These are phyloP conservation scores for Metopolophium dirhodum DNA, from an alignment of 1,140 invertebrate species.

Conservation along the genomic window DNA sequence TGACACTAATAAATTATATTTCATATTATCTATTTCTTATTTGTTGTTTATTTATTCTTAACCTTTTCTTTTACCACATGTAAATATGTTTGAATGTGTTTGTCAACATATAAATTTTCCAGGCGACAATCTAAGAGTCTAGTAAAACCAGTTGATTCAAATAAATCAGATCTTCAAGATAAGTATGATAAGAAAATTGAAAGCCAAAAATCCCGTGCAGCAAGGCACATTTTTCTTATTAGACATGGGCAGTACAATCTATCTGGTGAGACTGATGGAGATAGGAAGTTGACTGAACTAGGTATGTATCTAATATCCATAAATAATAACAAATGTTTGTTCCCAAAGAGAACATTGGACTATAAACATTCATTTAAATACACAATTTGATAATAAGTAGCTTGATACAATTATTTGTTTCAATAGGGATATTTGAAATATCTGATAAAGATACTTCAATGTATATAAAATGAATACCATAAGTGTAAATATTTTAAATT, in stretches of 20 bases:
- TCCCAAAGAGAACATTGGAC: neutral
- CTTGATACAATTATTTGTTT: neutral
- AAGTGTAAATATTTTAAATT: neutral
- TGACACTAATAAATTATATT: constrained; percentile 52
- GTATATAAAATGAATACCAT: neutral
- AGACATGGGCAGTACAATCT: constrained; percentile 94
- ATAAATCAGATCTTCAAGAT: constrained; percentile 70
- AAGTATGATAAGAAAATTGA: constrained; percentile 61
- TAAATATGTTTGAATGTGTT: constrained; percentile 24
- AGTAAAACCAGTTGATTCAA: constrained; percentile 68
- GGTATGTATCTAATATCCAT: constrained; percentile 65
- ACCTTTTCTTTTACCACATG: neutral
- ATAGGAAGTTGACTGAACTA: constrained; percentile 79
- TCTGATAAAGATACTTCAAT: neutral
- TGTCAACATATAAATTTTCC: constrained; percentile 61
- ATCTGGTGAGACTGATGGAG: constrained; percentile 75
- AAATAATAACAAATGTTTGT: constrained; percentile 57
- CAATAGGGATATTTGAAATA: neutral
- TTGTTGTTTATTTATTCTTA: constrained; percentile 53
- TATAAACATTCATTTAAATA: neutral
- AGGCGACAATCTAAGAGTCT: constrained; percentile 78
- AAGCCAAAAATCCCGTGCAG: constrained; percentile 70
- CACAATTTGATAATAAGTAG: neutral
- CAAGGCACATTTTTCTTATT: constrained; percentile 87
- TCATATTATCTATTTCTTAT: neutral